Base-by-base conservation (phyloP, 2,888 invertebrate species). In the Parnassius smintheus region DNA sequence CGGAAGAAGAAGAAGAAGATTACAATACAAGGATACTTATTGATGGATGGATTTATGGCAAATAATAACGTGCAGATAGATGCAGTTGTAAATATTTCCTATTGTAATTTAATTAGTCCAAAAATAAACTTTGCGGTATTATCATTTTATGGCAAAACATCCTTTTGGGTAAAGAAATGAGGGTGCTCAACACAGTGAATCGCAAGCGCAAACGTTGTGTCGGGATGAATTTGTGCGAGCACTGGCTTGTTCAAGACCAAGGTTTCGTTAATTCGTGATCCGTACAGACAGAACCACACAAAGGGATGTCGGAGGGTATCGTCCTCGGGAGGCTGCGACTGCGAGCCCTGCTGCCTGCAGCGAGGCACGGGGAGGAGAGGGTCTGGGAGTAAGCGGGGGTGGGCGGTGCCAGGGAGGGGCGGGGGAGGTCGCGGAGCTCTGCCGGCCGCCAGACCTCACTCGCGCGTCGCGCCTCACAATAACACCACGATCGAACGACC, bases 401-500 rank as follows among this genome's bases (percentile, higher is more conserved):
- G 51, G 61, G 52, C 62, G 56, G 54, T 55, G 52, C 41, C 44
- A 41, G 66, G 22, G 56, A 61, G 22, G 60, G 61, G 60, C 59
- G 53, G 66, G 61, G 65, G 58, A 57, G 65, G 57, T 60, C 65
- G 62, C 61, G 62, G 66, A 64, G 63, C 62, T 62, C 44, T 60
- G 62, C 66, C 54, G 59, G 60, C 69, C 69, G 46, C 61, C 59
- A 66, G 61, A 64, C 65, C 74, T 73, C 89, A 89, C 83, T 88
- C 88, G 86, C 86, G 88, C 88, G 86, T 84, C 82, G 72, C 75
- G 66, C 76, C 81, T 82, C 85, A 83, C 84, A 73, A 54, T 73
- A 78, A 70, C 73, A 72, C 67, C 80, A 88, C 91, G 88, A 81
- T 71, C 88, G 85, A 83, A 76, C 88, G 87, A 85, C 80, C 82